phyloP scores from a whole-genome alignment of 1,140 invertebrate genomes.

The Tetramorium simillimum region DNA sequence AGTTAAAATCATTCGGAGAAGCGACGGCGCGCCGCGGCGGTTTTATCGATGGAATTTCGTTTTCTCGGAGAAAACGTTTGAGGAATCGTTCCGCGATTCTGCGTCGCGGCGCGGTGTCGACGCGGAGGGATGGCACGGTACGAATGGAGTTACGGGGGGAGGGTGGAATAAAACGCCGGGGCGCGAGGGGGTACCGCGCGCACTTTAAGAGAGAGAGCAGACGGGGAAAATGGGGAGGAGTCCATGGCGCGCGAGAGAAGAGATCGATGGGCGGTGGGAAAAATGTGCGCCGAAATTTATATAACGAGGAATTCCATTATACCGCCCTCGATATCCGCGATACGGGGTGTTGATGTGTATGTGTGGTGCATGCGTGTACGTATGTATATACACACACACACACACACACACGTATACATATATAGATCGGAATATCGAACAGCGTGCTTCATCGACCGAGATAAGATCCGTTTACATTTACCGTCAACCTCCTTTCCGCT shows the following conservation, averaged over 20 bases:
- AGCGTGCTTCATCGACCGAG: conserved; percentile 73
- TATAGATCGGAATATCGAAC: conserved; percentile 71
- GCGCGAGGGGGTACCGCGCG: conserved; percentile 43
- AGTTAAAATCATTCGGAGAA: conserved; percentile 65
- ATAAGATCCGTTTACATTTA: conserved; percentile 76
- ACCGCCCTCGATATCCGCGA: conserved; percentile 59
- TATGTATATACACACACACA: background rate
- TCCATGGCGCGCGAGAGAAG: conserved; percentile 17
- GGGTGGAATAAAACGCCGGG: conserved; percentile 33
- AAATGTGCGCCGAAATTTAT: conserved; percentile 75
- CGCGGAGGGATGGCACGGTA: background rate
- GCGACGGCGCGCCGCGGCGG: conserved; percentile 39
- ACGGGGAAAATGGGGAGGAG: conserved; percentile 46
- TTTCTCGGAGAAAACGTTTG: conserved; percentile 62
- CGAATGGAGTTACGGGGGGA: background rate
- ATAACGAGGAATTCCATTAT: conserved; percentile 76
- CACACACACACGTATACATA: background rate
- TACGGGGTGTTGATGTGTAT: background rate
- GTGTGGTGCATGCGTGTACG: background rate
- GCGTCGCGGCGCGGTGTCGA: background rate
- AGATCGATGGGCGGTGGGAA: conserved; percentile 72
- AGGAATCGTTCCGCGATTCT: conserved; percentile 46
- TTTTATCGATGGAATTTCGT: conserved; percentile 70
- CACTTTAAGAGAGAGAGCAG: conserved; percentile 56
- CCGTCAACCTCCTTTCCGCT: conserved; percentile 33